phyloP scores from a whole-genome alignment of 2,888 invertebrate genomes.

The Pecten maximus region DNA sequence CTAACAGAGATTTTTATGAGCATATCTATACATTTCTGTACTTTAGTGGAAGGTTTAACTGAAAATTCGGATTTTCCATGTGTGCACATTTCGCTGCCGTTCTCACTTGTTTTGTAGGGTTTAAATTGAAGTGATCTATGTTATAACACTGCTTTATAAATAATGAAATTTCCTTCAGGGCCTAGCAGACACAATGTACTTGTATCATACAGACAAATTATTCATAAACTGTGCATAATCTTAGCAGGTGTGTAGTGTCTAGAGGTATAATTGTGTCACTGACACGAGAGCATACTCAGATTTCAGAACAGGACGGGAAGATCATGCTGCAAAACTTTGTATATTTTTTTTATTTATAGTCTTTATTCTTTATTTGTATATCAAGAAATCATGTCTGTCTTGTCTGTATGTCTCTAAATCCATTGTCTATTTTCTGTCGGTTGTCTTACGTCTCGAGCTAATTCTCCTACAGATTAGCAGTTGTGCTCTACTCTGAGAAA shows the following conservation, averaged over 20 bases:
- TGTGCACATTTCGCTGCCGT: not conserved
- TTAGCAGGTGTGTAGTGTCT: not conserved
- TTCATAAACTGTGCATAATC: constrained; percentile 27
- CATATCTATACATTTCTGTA: too few species aligned
- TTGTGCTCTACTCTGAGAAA: too few species aligned
- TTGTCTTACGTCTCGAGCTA: too few species aligned
- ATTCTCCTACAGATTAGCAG: too few species aligned
- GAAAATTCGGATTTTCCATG: not conserved
- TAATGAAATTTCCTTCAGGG: constrained; percentile 16
- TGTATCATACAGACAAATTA: constrained; percentile 9
- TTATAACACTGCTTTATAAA: not conserved
- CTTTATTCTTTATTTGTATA: not conserved
- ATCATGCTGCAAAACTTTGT: not conserved
- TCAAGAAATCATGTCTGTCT: not conserved
- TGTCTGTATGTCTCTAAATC: too few species aligned
- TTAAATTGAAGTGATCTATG: not conserved
- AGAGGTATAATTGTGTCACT: not conserved
- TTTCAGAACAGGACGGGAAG: not conserved
- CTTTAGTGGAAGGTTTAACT: not conserved
- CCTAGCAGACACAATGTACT: not conserved
- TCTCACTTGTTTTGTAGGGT: not conserved
- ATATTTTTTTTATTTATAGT: not conserved
- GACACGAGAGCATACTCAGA: not conserved
- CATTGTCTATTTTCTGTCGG: too few species aligned
- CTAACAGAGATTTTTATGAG: too few species aligned